Percentiles rank a stretch among this genome's conserved stretches.
phyloP scores from a whole-genome alignment of 2,797 vertebrate genomes.

The Mus spretus region DNA sequence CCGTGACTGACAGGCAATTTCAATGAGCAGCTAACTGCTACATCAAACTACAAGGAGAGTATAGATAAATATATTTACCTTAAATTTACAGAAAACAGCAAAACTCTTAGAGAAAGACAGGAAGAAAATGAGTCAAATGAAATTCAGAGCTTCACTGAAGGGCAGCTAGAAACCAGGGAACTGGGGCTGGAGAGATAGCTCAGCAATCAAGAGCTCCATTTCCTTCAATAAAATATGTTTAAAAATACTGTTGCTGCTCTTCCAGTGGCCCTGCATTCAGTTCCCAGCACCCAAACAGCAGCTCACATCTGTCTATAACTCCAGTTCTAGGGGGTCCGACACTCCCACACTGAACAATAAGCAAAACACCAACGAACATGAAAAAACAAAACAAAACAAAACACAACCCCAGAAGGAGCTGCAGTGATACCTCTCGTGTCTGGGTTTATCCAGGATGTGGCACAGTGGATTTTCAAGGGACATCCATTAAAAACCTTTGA shows the following conservation, averaged over 20 bases:
- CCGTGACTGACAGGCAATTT: not conserved
- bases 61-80: not conserved
- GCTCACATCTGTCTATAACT: not conserved
- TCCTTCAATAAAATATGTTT: too few relatives aligned
- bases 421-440: conserved; percentile 94
- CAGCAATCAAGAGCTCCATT: not conserved
- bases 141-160: conserved; percentile 26
- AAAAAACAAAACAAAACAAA: not conserved
- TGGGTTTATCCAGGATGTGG: conserved; percentile 99
- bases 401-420: conserved; percentile 37
- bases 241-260: not conserved
- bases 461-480: conserved; percentile 98
- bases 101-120: conserved; percentile 5
- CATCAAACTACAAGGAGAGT: not conserved
- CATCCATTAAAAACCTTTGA: conserved; percentile 99
- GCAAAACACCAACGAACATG: not conserved
- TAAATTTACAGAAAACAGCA: not conserved
- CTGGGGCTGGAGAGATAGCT: not conserved
- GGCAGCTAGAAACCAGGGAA: not conserved
- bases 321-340: too few relatives aligned
- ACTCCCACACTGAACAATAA: not conserved
- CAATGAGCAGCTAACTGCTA: not conserved
- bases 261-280: not conserved
- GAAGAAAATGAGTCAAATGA: conserved; percentile 59
- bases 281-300: not conserved